These are phyloP conservation scores for Sinocyclocheilus maitianheensis DNA, from an alignment of 2,113 vertebrate genomes.

Conservation along the genomic window DNA sequence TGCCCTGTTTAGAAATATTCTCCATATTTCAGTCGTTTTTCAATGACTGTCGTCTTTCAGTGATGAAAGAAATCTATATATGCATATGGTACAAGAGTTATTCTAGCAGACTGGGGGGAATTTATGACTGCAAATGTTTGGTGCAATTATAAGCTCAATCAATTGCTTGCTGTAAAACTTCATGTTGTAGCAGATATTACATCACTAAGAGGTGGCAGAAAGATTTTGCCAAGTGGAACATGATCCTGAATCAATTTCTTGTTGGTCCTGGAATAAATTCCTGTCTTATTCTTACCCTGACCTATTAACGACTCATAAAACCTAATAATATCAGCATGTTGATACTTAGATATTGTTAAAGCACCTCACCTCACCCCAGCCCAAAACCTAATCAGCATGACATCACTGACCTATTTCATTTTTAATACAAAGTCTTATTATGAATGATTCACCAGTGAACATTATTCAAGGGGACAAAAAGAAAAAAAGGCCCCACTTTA, in stretches of 20 bases:
- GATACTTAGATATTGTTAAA: neutral
- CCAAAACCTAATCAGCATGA: neutral
- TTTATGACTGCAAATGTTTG: slow-evolving; percentile 47
- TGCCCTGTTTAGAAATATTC: neutral
- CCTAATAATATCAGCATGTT: neutral
- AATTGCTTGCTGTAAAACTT: slow-evolving; percentile 51
- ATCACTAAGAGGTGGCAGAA: neutral
- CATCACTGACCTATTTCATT: neutral
- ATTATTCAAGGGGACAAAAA: neutral
- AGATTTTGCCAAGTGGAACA: neutral
- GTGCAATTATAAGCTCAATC: slow-evolving; percentile 55
- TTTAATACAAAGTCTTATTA: neutral
- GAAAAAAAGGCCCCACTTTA: too few species aligned
- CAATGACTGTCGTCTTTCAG: neutral
- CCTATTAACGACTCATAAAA: neutral
- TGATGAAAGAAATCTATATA: neutral
- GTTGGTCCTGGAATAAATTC: neutral
- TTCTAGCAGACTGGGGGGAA: slow-evolving; percentile 27
- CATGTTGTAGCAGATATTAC: slow-evolving; percentile 40
- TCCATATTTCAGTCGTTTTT: neutral
- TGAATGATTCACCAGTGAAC: neutral
- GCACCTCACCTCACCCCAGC: neutral
- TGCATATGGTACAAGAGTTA: slow-evolving; percentile 12
- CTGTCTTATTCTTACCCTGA: neutral
- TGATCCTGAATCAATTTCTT: neutral